Evolutionary conservation across 1,140 invertebrate genomes (phyloP).

Genomic region (Hycleus cichorii): DNA sequence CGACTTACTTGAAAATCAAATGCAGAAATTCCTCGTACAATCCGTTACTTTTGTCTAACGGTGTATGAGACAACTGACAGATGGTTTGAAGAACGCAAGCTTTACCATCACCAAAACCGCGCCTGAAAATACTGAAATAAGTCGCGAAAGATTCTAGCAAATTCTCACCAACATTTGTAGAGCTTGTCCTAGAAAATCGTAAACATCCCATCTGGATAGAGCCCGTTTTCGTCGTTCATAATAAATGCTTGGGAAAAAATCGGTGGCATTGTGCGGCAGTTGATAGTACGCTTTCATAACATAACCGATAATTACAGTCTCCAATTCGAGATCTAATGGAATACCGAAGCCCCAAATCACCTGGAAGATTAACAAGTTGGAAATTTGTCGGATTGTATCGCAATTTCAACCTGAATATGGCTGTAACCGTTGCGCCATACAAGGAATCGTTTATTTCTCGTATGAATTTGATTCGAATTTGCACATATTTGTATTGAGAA

Average conservation of each 20-base stretch:
- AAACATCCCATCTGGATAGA: slow-evolving; percentile 13
- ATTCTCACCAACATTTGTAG: background rate
- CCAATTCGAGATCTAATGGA: background rate
- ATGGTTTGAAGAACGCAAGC: slow-evolving; percentile 63
- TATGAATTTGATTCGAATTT: background rate
- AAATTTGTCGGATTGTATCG: background rate
- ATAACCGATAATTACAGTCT: slow-evolving; percentile 2
- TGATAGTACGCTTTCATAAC: slow-evolving; percentile 4
- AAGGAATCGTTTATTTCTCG: too few relatives aligned
- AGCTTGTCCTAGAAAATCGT: slow-evolving; percentile 5
- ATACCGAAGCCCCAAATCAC: slow-evolving; percentile 6
- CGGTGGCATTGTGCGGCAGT: background rate
- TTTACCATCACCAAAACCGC: slow-evolving; percentile 44
- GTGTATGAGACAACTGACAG: slow-evolving; percentile 62
- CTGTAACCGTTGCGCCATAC: too few relatives aligned
- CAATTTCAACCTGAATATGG: background rate
- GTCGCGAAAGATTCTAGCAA: background rate
- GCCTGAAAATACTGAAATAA: slow-evolving; percentile 3
- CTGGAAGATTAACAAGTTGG: background rate
- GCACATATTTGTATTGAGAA: background rate
- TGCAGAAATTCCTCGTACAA: slow-evolving; percentile 63
- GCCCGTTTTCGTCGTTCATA: slow-evolving; percentile 6
- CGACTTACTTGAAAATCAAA: slow-evolving; percentile 58
- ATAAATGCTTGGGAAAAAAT: background rate
- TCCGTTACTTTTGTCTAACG: slow-evolving; percentile 53